Base-by-base conservation (phyloP, 2,888 invertebrate species). In the Pogonocherus hispidulus region DNA sequence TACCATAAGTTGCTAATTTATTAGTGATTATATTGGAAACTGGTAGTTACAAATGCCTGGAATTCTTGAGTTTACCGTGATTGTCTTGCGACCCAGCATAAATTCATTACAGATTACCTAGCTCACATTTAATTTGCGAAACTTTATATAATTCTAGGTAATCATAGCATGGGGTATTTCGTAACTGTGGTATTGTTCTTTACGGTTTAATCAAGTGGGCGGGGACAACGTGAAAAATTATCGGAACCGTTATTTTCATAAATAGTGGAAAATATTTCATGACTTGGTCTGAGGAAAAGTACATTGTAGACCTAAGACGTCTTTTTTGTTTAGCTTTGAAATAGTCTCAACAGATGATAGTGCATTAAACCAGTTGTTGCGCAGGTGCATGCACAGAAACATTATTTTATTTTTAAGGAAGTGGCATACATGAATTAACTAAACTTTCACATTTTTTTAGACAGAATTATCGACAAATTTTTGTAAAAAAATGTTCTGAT, bases 1-100 rank as follows among this genome's bases (percentile, higher is more conserved):
- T 51, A n/a, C n/a, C 49, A 49, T 49, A 51, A 14, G 23, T 23
- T n/a, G 23, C 22, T 51, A 51, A 51, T 23, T 51, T 51, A 51
- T 51, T 23, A 14, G 22, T 6, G 14, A 11, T 51, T 23, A 23
- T 23, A 23, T 23, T 51, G 14, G n/a, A 51, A 23, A 23, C 23
- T 14, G 14, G n/a, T 51, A 23, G n/a, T n/a, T n/a, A n/a, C n/a
- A n/a, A n/a, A n/a, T n/a, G 23, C 46, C 46, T 19, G 9, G 47
- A 49, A n/a, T 49, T n/a, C 32, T 49, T 20, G 47, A 9, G n/a
- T 2, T 22, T n/a, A 2, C 1, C 3, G 47, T n/a, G n/a, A 49
- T 11, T 49, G 22, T 22, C 22, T 23, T 51, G n/a, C 8, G n/a
- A 1, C 1, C 23, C 22, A n/a, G n/a, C 11, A 22, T 49, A 49